Evolutionary conservation across 2,113 vertebrate species (phyloP), one percentile per base, ranked within the genome.

Genomic region (Amazona vittata): DNA sequence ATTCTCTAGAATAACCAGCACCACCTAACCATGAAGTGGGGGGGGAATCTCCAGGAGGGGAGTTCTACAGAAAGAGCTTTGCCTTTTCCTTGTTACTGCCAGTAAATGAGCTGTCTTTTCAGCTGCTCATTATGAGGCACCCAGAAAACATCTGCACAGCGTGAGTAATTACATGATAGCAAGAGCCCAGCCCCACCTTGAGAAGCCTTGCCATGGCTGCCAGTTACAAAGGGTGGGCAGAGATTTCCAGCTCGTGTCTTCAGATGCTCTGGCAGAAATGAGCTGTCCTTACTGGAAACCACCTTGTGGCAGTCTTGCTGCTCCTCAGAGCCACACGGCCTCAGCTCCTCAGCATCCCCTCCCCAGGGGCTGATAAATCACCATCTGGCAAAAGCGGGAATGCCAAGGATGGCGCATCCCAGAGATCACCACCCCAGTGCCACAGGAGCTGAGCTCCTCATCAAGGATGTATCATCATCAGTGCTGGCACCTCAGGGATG

Each of bases 321-420:
- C 33, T 69, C 43, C 60, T 55, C 59, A 21, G 29, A 82, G 33
- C 28, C 69, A 47, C 75, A 15, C 20, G n/a, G 63, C 67, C 43
- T 3, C 70, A 55, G 39, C 62, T 83, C 33, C 15, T 39, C 74
- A 41, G 50, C 41, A n/a, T 83, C 60, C 35, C 46, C 3, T 4
- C 17, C 50, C 20, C 57, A 9, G 68, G 29, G 33, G n/a, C 26
- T 78, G 43, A 50, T 46, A 92, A 89, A 86, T 81, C 64, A 77
- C 60, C 55, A 16, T 39, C 55, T 75, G 80, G 29, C 60, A 64
- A 84, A 47, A 64, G 39, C 47, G 14, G 39, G 59, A 43, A 33
- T 2, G 10, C 33, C 50, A 68, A 84, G 68, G 33, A 70, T 0
- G 0, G 26, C 2, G 1, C 26, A 13, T 0, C 0, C 57, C 57